Percentiles rank a stretch among this genome's conserved stretches.
Conservation (phyloP, 2,113 vertebrate genomes). For the Nothoprocta pentlandii region DNA sequence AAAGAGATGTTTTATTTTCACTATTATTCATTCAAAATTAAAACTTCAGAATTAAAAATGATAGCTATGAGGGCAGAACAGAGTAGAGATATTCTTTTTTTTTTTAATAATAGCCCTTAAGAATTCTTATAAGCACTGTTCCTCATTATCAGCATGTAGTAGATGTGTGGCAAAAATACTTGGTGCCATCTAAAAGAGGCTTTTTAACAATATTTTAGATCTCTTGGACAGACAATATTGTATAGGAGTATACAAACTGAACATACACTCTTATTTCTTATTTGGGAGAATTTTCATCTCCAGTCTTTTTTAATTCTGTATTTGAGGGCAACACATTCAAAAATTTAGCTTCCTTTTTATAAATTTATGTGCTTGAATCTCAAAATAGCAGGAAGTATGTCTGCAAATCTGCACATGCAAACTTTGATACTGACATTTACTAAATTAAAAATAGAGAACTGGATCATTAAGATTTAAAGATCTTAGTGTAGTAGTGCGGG, state of each 20-base stretch:
- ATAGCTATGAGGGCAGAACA: neutral
- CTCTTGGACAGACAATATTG: constrained; percentile 39
- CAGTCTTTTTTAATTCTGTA: neutral
- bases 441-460: neutral
- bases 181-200: constrained; percentile 33
- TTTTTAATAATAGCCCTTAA: constrained; percentile 21
- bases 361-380: neutral
- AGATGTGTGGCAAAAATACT: constrained; percentile 36
- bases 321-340: neutral
- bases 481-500: neutral
- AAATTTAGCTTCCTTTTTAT: neutral
- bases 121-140: constrained; percentile 20
- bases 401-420: neutral
- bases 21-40: neutral
- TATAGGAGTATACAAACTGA: constrained; percentile 31
- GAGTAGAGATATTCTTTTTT: neutral
- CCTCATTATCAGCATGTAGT: neutral
- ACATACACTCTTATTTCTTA: constrained; percentile 28
- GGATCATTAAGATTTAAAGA: neutral
- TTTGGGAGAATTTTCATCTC: neutral
- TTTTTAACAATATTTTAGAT: constrained; percentile 25
- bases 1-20: neutral
- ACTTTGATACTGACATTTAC: too few relatives aligned
- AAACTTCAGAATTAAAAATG: neutral
- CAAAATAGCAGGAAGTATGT: neutral